phyloP scores from a whole-genome alignment of 2,797 vertebrate genomes.

The Rhincodon typus region DNA sequence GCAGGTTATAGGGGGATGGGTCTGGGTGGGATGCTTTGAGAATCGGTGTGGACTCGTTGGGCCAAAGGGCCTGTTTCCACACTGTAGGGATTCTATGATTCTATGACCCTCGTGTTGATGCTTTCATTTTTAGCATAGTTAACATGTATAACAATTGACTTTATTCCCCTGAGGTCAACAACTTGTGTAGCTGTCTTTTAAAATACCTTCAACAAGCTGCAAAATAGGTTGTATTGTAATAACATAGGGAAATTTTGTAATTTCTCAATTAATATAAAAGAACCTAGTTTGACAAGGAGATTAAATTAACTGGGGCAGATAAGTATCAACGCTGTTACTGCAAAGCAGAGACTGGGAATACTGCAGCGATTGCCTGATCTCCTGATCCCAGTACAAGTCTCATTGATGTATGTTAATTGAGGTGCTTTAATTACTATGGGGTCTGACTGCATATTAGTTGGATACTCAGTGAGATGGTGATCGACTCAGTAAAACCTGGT shows the following conservation, averaged over 20 bases:
- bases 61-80: too few relatives aligned
- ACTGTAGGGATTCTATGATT: too few relatives aligned
- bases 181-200: not conserved
- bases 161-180: not conserved
- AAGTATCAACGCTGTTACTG: not conserved
- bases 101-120: too few relatives aligned
- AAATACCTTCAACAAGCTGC: not conserved
- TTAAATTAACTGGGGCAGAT: not conserved
- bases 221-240: not conserved
- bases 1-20: too few relatives aligned
- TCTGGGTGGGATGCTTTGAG: too few relatives aligned
- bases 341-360: not conserved
- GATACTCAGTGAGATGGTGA: not conserved
- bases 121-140: not conserved
- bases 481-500: not conserved
- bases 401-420: not conserved
- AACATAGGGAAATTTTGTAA: not conserved
- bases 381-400: not conserved
- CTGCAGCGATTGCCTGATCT: not conserved
- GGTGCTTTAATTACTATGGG: not conserved
- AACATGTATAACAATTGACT: not conserved
- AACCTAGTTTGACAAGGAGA: not conserved
- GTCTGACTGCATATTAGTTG: not conserved
- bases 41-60: too few relatives aligned
- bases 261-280: not conserved